These are phyloP conservation scores for Napeogenes sylphis DNA, from an alignment of 2,888 invertebrate genomes.

Conservation along the genomic window DNA sequence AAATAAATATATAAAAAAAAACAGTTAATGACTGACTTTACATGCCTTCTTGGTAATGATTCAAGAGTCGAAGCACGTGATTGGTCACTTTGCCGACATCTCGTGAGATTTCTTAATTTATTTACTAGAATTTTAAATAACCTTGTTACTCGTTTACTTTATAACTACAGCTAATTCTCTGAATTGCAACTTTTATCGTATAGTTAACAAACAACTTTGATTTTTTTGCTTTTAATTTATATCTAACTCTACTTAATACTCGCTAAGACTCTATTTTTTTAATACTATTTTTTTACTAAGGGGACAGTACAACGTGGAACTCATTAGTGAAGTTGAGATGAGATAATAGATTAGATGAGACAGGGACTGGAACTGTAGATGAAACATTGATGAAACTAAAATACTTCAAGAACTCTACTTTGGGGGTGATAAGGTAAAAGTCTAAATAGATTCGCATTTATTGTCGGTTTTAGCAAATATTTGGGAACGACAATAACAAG, in stretches of 20 bases:
- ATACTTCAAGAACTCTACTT: slow-evolving; percentile 18
- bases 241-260: slow-evolving; percentile 62
- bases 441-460: slow-evolving; percentile 37
- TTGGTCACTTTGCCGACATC: slow-evolving; percentile 51
- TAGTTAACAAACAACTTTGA: slow-evolving; percentile 75
- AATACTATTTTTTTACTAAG: slow-evolving; percentile 57
- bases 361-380: slow-evolving; percentile 29
- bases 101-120: slow-evolving; percentile 43
- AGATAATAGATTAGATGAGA: slow-evolving; percentile 41
- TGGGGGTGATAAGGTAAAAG: slow-evolving; percentile 14
- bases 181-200: slow-evolving; percentile 75
- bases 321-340: slow-evolving; percentile 32
- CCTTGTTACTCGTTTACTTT: slow-evolving; percentile 57
- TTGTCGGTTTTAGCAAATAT: slow-evolving; percentile 54
- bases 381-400: not conserved
- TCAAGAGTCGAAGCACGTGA: slow-evolving; percentile 3
- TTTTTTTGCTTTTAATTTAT: slow-evolving; percentile 48
- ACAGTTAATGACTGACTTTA: slow-evolving; percentile 38
- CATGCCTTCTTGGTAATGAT: slow-evolving; percentile 22
- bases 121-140: slow-evolving; percentile 56
- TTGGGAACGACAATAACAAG: slow-evolving; percentile 44
- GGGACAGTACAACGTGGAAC: slow-evolving; percentile 45
- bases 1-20: slow-evolving; percentile 44
- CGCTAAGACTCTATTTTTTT: slow-evolving; percentile 57
- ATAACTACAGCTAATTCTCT: slow-evolving; percentile 70